Evolutionary conservation across 1,140 invertebrate species (phyloP).

Genomic region (Dryas iulia): DNA sequence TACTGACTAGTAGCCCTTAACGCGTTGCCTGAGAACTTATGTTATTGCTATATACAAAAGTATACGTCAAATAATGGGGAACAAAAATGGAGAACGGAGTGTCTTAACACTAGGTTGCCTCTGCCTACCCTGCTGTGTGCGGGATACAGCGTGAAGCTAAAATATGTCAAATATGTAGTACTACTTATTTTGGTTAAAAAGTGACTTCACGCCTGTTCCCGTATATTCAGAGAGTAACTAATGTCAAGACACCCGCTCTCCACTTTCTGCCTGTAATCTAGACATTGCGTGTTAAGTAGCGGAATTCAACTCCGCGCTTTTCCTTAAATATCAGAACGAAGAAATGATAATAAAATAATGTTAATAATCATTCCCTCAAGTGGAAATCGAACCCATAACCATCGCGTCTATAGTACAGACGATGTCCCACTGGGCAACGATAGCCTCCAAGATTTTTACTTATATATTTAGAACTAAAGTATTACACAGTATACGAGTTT

Average conservation of each 20-base stretch:
- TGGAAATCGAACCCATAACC: neutral
- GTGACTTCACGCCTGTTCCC: no score
- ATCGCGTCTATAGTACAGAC: neutral
- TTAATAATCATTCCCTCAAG: neutral
- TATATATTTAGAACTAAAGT: no score
- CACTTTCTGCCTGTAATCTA: neutral
- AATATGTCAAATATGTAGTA: no score
- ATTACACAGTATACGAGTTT: neutral
- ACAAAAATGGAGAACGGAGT: no score
- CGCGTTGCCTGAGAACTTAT: no score
- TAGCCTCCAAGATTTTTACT: neutral
- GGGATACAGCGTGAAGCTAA: no score
- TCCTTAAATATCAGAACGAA: neutral
- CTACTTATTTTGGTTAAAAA: no score
- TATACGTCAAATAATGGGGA: no score
- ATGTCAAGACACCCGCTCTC: neutral
- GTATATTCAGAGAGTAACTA: neutral
- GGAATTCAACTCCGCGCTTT: neutral
- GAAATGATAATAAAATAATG: neutral
- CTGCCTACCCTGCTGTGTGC: no score
- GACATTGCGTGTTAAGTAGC: neutral
- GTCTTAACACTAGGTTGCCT: no score
- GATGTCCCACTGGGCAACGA: neutral
- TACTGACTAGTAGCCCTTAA: no score
- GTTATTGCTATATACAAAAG: no score